Base-by-base conservation (phyloP, 1,140 invertebrate species). In the Caerostris darwini region DNA sequence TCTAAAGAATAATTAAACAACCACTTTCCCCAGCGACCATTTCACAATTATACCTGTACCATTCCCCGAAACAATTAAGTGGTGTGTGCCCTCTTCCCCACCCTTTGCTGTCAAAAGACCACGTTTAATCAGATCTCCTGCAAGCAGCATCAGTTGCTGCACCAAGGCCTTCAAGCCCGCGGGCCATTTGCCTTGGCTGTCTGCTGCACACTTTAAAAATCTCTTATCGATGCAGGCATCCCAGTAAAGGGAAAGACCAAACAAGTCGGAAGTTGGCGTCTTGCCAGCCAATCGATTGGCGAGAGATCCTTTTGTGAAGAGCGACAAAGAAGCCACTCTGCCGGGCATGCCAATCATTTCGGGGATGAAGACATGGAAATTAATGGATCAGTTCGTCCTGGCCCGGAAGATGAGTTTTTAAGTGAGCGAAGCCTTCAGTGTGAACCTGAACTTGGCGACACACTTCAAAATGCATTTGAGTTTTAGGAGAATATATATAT, bases 321-420 rank as follows among this genome's bases (percentile, higher is more conserved):
- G 88, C 88, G 88, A 90, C 88, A 71, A 90, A 90, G 67, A 90
- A 90, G 88, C 88, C 86, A 69, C 88, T 88, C 50, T 58, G 56
- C 88, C 5, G 7, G 83, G 64, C 61, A 77, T 77, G 88, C 88
- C 88, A 90, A 90, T 90, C 88, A 90, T 90, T 58, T 88, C 50
- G 56, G 56, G 58, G 85, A 61, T 34, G 53, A 58, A 87, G 58
- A 87, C 85, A 87, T 87, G 85, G 34, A 87, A 87, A 87, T 87
- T 87, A 87, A 87, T 87, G 85, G 85, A 87, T 87, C 85, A 87
- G 17, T n/a, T 58, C 2, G 34, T 34, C 34, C 34, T 34, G 2
- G 0, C 34, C 34, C 34, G 34, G 34, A 34, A 19, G 82, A 83
- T 57, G 82, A 57, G n/a, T 56, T 77, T 12, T 53, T 7, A 50